Percentiles rank a stretch among this genome's conserved stretches.
Conservation (phyloP, 1,140 invertebrate genomes). For the Geopemphigus sp. region DNA sequence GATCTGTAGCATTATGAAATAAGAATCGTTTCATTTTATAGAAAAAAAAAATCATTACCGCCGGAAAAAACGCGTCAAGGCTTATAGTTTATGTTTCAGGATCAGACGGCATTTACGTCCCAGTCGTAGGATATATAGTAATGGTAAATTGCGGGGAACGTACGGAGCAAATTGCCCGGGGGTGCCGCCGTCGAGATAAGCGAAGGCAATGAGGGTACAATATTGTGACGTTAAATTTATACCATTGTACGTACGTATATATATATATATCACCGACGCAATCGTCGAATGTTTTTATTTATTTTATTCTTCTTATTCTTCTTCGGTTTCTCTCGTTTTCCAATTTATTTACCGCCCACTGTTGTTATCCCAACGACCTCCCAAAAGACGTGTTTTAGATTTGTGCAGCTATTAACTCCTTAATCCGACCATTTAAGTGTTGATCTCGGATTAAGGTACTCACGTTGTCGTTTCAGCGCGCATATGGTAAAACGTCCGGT, state of each 20-base stretch:
- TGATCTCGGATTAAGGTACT: slow-evolving; percentile 23
- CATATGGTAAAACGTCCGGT: background rate
- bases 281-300: slow-evolving; percentile 5
- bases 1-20: background rate
- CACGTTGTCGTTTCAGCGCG: background rate
- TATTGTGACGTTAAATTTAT: background rate
- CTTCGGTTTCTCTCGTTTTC: background rate
- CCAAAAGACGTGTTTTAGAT: background rate
- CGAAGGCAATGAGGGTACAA: background rate
- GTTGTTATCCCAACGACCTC: background rate
- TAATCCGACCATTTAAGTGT: slow-evolving; percentile 4
- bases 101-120: background rate
- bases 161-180: background rate
- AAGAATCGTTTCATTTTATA: background rate
- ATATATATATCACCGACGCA: no score
- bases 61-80: background rate
- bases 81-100: background rate
- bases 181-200: background rate
- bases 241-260: background rate
- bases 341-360: background rate
- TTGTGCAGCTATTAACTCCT: background rate
- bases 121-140: no score
- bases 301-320: background rate
- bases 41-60: slow-evolving; percentile 8
- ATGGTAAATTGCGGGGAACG: background rate